These are phyloP conservation scores for Oncorhynchus kisutch DNA, from an alignment of 2,113 vertebrate genomes.

Conservation along the genomic window DNA sequence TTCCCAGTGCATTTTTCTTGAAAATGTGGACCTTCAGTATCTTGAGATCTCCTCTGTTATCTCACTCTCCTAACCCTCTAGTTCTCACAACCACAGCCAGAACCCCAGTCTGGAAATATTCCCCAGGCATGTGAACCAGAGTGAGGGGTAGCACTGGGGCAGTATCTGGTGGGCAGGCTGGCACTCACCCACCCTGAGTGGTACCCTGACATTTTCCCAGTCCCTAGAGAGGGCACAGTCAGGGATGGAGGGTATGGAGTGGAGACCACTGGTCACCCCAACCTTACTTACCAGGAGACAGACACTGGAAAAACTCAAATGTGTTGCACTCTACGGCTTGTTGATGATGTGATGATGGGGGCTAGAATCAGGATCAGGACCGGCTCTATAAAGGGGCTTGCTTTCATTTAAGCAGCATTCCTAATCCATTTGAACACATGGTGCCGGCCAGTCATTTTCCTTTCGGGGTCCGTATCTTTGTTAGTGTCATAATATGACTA, in stretches of 20 bases:
- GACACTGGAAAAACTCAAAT: not conserved
- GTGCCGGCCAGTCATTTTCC: not conserved
- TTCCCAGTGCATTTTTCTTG: not conserved
- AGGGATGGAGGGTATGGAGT: not conserved
- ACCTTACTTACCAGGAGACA: slow-evolving; percentile 8
- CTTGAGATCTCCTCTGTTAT: slow-evolving; percentile 10
- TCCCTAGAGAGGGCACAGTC: not conserved
- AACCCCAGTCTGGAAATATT: slow-evolving; percentile 55
- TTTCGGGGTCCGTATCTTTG: not conserved
- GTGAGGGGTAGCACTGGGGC: slow-evolving; percentile 62
- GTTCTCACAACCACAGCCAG: slow-evolving; percentile 83
- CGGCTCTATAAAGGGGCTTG: not conserved
- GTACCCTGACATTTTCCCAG: slow-evolving; percentile 23
- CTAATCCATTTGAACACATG: slow-evolving; percentile 20
- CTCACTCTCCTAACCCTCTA: slow-evolving; percentile 67
- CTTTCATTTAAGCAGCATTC: slow-evolving; percentile 7
- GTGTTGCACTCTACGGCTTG: not conserved
- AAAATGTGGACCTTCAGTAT: slow-evolving; percentile 1
- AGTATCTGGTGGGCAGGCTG: slow-evolving; percentile 51
- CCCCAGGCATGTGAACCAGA: slow-evolving; percentile 71
- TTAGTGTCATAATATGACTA: not conserved
- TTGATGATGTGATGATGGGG: not conserved
- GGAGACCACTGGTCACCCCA: slow-evolving; percentile 3
- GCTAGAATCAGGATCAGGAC: not conserved
- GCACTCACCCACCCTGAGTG: slow-evolving; percentile 19